A percentile compares a stretch with the other conserved stretches of the same genome.
Evolutionary conservation across 53 echinoderm and acorn worm genomes (phyloP).

Genomic region (Apostichopus leukothele): DNA sequence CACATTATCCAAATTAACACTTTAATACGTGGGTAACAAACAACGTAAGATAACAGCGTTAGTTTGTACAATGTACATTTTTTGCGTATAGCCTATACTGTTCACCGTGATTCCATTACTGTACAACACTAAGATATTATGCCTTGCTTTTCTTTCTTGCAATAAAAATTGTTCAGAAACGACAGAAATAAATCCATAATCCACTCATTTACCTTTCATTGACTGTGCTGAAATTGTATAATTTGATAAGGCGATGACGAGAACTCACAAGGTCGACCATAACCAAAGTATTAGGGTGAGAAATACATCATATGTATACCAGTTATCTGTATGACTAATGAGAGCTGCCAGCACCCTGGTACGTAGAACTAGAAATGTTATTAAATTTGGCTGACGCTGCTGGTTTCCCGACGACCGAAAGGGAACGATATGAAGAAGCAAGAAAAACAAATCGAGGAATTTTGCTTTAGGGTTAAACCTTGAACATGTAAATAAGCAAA

Average conservation of each 20-base stretch:
- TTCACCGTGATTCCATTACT: no score
- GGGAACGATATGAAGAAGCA: background rate
- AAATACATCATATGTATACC: background rate
- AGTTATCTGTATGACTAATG: background rate
- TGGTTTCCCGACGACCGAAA: background rate
- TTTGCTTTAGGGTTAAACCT: no score
- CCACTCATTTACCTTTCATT: background rate
- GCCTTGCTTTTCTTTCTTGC: no score
- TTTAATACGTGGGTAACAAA: no score
- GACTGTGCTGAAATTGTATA: background rate
- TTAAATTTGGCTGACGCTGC: background rate
- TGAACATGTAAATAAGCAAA: no score
- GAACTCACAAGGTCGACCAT: background rate
- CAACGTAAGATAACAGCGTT: no score
- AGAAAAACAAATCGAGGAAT: no score
- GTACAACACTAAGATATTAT: no score
- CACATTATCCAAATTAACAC: no score
- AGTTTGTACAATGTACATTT: no score
- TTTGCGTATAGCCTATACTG: no score
- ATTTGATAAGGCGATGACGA: background rate
- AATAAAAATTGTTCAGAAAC: no score
- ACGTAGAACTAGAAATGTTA: background rate
- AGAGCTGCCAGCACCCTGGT: background rate
- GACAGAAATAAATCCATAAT: background rate
- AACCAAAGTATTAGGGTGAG: background rate